Percentiles rank a stretch among this genome's conserved stretches.
Evolutionary conservation across 2,797 vertebrate genomes (phyloP).

Genomic region (Danio albolineatus): DNA sequence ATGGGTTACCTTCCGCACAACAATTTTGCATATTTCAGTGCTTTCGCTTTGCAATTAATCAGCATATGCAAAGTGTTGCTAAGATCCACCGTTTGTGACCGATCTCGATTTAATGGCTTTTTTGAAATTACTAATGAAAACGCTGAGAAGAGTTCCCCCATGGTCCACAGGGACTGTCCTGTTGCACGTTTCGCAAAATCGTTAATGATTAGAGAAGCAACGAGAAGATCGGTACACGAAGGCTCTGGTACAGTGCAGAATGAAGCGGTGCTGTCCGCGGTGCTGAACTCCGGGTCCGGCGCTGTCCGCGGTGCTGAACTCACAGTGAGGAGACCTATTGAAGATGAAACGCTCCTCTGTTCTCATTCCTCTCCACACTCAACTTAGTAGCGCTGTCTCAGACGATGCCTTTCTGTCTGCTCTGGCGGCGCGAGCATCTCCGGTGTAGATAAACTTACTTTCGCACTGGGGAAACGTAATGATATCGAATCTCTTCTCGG

Average conservation of each 20-base stretch:
- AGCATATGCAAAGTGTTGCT: background rate
- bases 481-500: constrained; percentile 21
- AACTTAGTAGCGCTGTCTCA: constrained; percentile 34
- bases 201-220: constrained; percentile 15
- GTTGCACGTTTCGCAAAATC: constrained; percentile 41
- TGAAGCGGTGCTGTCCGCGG: constrained; percentile 51
- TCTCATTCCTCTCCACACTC: constrained; percentile 36
- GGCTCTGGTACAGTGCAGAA: constrained; percentile 25
- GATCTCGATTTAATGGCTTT: background rate
- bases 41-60: constrained; percentile 14
- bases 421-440: constrained; percentile 31
- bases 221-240: constrained; percentile 19
- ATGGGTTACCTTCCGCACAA: constrained; percentile 71
- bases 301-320: constrained; percentile 67
- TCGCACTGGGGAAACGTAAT: constrained; percentile 37
- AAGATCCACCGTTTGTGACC: background rate
- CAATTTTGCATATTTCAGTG: constrained; percentile 56
- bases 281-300: constrained; percentile 57
- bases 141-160: background rate
- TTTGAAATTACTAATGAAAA: constrained; percentile 8
- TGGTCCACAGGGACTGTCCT: background rate
- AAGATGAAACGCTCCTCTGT: constrained; percentile 58
- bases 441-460: constrained; percentile 48
- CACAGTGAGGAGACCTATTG: constrained; percentile 65
- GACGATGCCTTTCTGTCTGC: constrained; percentile 34